Evolutionary conservation across 1,140 invertebrate genomes (phyloP), one percentile per base, ranked within the genome.

Genomic region (Augochlora pura): DNA sequence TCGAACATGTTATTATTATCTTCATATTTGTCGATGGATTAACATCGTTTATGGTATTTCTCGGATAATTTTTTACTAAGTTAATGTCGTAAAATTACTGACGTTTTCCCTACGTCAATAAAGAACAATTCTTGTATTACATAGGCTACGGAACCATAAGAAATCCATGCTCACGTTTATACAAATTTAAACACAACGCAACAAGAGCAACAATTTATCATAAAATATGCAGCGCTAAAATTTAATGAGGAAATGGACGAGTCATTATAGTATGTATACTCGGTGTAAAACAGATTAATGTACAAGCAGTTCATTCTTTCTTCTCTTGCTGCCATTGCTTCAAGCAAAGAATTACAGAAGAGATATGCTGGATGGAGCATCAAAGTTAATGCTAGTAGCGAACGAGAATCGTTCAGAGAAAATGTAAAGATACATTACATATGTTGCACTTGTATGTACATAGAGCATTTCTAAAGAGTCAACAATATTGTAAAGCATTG

Each of bases 181-280:
- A 42, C 7, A 78, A 65, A 57, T 69, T 69, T 54, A 77, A 77
- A 69, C 39, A 78, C 52, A 78, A 64, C 46, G 18, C 60, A 72
- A 57, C 69, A 62, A 77, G 66, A 57, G 57, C 27, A 78, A 78
- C 68, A 14, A 64, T 78, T 72, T 14, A 54, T 23, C 21, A 46
- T 78, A 78, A 72, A 72, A 72, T 78, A 72, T 78, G 46, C 23
- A 72, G 46, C 23, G 71, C 14, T 77, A 64, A 63, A 77, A 64
- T 77, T 77, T 21, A 71, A 71, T 71, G 46, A 70, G 9, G 63
- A 57, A 63, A 52, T 67, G 38, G 49, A 69, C 16, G 32, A 69
- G 10, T 64, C 64, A 23, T 38, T 52, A 42, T n/a, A 25, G 39
- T 54, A 5, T 3, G 18, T 23, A 25, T 32, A 76, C 57, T 38